phyloP scores from a whole-genome alignment of 2,888 invertebrate genomes.

The Cabera pusaria region DNA sequence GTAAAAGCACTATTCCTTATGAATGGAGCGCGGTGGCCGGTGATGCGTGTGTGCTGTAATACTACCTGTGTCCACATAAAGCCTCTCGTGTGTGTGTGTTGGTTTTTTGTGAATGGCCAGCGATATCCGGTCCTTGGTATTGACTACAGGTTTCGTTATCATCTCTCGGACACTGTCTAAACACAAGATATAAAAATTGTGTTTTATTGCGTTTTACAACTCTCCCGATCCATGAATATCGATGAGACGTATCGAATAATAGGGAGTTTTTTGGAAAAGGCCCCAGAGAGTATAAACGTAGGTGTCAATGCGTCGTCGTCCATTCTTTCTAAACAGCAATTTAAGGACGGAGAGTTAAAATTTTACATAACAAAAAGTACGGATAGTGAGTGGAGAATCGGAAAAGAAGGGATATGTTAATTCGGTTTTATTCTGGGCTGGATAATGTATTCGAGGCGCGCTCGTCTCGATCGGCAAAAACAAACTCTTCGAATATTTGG shows the following conservation, averaged over 20 bases:
- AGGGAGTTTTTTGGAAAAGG: constrained; percentile 49
- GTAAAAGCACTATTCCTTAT: constrained; percentile 69
- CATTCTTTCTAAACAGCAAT: constrained; percentile 56
- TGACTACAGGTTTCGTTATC: constrained; percentile 79
- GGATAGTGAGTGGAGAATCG: constrained; percentile 56
- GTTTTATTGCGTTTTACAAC: constrained; percentile 79
- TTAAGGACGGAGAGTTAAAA: constrained; percentile 62
- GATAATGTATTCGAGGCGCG: constrained; percentile 64
- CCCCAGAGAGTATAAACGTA: constrained; percentile 54
- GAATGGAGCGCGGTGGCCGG: constrained; percentile 70
- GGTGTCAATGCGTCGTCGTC: constrained; percentile 67
- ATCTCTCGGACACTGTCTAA: constrained; percentile 78
- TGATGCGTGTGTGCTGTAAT: constrained; percentile 49
- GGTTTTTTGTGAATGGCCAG: constrained; percentile 80
- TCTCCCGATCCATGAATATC: constrained; percentile 67
- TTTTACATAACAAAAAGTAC: constrained; percentile 64
- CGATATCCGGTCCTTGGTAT: constrained; percentile 79
- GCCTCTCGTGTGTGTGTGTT: constrained; percentile 50
- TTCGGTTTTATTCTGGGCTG: constrained; percentile 58
- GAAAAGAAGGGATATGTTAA: constrained; percentile 76
- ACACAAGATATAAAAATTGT: constrained; percentile 80
- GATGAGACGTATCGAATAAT: constrained; percentile 69
- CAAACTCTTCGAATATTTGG: constrained; percentile 64
- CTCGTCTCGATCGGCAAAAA: constrained; percentile 59
- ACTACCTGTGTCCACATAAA: constrained; percentile 43